Base-by-base conservation (phyloP, 2,113 vertebrate species). In the Grantiella picta region DNA sequence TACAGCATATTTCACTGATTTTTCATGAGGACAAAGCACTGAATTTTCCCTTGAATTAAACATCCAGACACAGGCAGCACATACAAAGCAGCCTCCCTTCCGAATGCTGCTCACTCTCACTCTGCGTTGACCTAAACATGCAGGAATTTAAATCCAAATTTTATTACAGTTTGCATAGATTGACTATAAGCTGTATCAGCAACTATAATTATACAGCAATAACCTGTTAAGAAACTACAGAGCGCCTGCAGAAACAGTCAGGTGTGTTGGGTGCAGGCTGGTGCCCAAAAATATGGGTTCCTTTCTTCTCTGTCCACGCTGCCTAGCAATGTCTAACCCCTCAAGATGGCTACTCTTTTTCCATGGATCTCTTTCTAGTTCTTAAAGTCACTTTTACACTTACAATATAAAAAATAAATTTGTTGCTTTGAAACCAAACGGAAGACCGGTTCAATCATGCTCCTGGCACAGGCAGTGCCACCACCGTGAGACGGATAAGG, bases 81-180 rank as follows among this genome's bases (percentile, higher is more conserved):
- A 8, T 33, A 29, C 11, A 45, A 70, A 82, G 15, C 3, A 78
- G 8, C 5, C 11, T 90, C 53, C 56, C 4, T 72, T 66, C 29
- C 49, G 53, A 73, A 78, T 1, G 1, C 4, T n/a, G 16, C 54
- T 83, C 3, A 0, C 7, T 81, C 33, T 86, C 12, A 29, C 29
- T 50, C 75, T 44, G 8, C 29, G 24, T 27, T 65, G 50, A 66
- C 64, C 35, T 47, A 70, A 72, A 78, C 4, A 9, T 24, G 5
- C 10, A 29, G 10, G 11, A 2, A n/a, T 22, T 4, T 8, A 27
- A 45, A 50, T 42, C 14, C 6, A 54, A 12, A 35, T 81, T 65
- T 71, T 66, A 68, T 21, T 19, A 56, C 1, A 44, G 25, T 33
- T 71, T 59, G 9, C 44, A 38, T 1, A 63, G 18, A 24, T 50